Conservation (phyloP, 1,140 invertebrate genomes). For the Leguminivora glycinivorella region DNA sequence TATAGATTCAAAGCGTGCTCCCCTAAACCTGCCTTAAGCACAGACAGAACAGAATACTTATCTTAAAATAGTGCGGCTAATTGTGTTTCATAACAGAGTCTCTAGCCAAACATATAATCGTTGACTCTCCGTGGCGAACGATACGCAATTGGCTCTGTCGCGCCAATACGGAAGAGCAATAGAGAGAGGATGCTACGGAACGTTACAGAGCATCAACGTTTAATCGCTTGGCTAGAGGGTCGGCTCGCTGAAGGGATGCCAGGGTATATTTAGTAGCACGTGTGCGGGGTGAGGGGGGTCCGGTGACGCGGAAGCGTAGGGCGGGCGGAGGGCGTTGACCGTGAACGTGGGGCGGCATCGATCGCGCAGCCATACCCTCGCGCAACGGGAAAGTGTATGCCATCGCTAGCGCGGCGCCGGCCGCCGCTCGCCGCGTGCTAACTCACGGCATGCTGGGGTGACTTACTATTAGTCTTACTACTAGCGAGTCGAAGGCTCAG, state of each 20-base stretch:
- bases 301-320: slow-evolving; percentile 73
- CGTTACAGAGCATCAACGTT: no score
- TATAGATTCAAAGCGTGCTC: slow-evolving; percentile 15
- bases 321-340: slow-evolving; percentile 77
- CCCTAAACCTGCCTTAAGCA: slow-evolving; percentile 35
- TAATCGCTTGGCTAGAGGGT: no score
- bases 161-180: no score
- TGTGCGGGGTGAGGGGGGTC: slow-evolving; percentile 37
- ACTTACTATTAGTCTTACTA: background rate
- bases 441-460: background rate
- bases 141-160: no score
- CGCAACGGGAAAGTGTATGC: slow-evolving; percentile 71
- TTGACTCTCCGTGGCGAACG: no score
- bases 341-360: slow-evolving; percentile 76
- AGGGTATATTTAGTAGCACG: slow-evolving; percentile 65
- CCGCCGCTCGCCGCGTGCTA: background rate
- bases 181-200: no score
- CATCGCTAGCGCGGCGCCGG: slow-evolving; percentile 16
- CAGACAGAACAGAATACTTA: slow-evolving; percentile 52
- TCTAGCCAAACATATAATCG: no score
- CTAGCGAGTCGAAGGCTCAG: background rate
- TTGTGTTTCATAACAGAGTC: slow-evolving; percentile 74
- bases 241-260: slow-evolving; percentile 62
- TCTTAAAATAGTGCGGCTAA: slow-evolving; percentile 73
- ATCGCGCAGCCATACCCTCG: slow-evolving; percentile 73